Base-by-base conservation (phyloP, 2,888 invertebrate genomes). In the Automeris io region DNA sequence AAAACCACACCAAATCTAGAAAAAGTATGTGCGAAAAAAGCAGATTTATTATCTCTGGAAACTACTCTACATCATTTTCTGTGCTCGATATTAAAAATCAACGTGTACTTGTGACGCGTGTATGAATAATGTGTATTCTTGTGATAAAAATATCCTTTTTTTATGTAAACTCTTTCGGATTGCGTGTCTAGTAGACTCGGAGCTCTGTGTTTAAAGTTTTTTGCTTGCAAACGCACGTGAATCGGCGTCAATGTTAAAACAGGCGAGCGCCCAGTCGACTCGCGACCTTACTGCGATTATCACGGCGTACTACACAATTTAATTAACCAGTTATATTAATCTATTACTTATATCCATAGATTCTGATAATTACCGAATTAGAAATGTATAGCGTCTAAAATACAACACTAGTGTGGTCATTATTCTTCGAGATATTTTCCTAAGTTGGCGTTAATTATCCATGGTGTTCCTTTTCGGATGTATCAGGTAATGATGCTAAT, bases 191-290 rank as follows among this genome's bases (percentile, higher is more conserved):
- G 54, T 64, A 70, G 75, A 71, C 51, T 70, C 51, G 19, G 54
- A 65, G 60, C 61, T 76, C 78, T 77, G 53, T 61, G 69, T 71
- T 65, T 16, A 70, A 71, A 65, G 70, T 72, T 80, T 75, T 80
- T 81, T 82, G 83, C 82, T 78, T 79, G 70, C 61, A 59, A 63
- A 63, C 70, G 67, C 80, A 81, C 82, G 80, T 82, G 80, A 77
- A 66, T 56, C 72, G 68, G 72, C 72, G 61, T 71, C 63, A 70
- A 70, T 73, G 77, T 72, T 73, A 79, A 61, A 69, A 59, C 68
- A 65, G 55, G 60, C 68, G 62, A 51, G 50, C 78, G 58, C 69
- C 51, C 82, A 83, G 83, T 83, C 77, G 76, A 61, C 51, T 48
- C 67, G 74, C 80, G 75, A 73, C 82, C 79, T 80, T 72, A 65